Evolutionary conservation across 2,113 vertebrate species (phyloP).

Genomic region (Cacatua alba): DNA sequence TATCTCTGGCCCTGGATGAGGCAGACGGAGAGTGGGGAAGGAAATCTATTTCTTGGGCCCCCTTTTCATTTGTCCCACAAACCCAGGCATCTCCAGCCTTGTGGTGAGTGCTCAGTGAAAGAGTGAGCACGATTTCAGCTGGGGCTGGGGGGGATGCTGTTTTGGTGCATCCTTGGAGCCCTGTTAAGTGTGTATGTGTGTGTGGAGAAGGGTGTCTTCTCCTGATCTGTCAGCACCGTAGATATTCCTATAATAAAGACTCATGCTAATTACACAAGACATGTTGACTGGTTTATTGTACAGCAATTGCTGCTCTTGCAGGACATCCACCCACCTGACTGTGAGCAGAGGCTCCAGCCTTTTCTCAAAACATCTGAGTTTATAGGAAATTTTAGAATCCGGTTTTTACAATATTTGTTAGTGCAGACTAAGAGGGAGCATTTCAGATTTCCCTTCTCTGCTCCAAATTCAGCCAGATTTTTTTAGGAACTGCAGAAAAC

Average conservation of each 20-base stretch:
- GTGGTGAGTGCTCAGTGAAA: neutral
- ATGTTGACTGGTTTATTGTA: constrained; percentile 21
- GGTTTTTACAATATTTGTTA: neutral
- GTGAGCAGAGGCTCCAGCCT: neutral
- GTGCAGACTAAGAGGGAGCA: neutral
- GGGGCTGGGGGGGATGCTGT: neutral
- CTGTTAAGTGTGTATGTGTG: neutral
- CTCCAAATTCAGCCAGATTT: neutral
- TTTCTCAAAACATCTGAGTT: constrained; percentile 13
- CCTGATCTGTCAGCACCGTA: neutral
- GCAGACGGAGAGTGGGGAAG: neutral
- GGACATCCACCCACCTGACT: constrained; percentile 21
- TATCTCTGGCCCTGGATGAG: neutral
- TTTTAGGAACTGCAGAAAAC: neutral
- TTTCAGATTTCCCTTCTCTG: neutral
- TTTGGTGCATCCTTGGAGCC: neutral
- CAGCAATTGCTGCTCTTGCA: constrained; percentile 31
- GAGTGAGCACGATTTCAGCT: neutral
- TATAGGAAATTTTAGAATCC: neutral
- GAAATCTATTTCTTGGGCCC: neutral
- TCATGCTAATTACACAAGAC: neutral
- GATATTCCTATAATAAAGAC: neutral
- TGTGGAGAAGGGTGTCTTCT: neutral
- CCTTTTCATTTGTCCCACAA: neutral
- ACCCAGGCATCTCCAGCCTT: neutral